Base-by-base conservation (phyloP, 2,797 vertebrate species). In the Lophotriccus pileatus region DNA sequence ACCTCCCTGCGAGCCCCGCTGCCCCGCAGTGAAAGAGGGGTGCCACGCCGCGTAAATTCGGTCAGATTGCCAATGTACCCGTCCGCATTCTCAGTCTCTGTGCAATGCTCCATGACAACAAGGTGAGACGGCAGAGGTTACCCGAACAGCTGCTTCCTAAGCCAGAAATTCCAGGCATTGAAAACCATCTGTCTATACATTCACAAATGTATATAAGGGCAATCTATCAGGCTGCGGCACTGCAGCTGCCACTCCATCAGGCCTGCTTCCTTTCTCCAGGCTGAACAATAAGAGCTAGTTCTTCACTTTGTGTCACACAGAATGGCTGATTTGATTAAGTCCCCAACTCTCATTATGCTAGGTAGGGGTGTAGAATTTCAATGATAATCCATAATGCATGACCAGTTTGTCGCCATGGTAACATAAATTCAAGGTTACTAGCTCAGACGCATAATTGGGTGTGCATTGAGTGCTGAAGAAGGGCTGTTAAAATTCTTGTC, bases 311-410 rank as follows among this genome's bases (percentile, higher is more conserved):
- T 99, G 99, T 99, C 98, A 98, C 98, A 98, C 98, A 99, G 99
- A 99, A 99, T 99, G 98, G 98, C 98, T 99, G 99, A 99, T 99
- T 99, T 99, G 99, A 99, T 99, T 99, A 99, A 99, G 99, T 99
- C 99, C 99, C 98, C 98, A 98, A 98, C 98, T 98, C 99, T 99
- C 99, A 99, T 99, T 99, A 99, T 99, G 99, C 99, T 99, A 99
- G 99, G 99, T 99, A 99, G 99, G 99, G 99, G 99, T 99, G 99
- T 99, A 99, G 99, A 99, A 99, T 99, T 99, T 99, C 99, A 99
- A 99, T 99, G 99, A 99, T 99, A 99, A 99, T 99, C 99, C 99
- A 99, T 99, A 99, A 99, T 99, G 99, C 99, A 99, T 99, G 99
- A 99, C 99, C 99, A 99, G 98, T 98, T 99, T 98, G 99, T 99